phyloP scores from a whole-genome alignment of 2,797 vertebrate species.

The Aplochiton taeniatus region DNA sequence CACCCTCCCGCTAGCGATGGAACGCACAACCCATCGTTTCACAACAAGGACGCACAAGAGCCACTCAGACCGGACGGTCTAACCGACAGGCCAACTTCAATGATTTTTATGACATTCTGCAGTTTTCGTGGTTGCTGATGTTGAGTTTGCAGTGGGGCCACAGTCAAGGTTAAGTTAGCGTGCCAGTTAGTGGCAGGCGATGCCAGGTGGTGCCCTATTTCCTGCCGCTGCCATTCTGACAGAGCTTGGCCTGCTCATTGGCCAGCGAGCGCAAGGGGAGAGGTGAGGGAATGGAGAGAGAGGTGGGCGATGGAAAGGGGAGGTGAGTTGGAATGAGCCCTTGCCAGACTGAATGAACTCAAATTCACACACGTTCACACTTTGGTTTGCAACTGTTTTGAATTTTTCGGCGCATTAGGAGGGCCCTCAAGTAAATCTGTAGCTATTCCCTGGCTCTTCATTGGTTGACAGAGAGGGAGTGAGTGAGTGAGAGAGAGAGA shows the following conservation, averaged over 20 bases:
- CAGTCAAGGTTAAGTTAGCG: constrained; percentile 28
- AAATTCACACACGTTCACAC: neutral
- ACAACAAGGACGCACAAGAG: too few relatives aligned
- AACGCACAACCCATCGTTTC: too few relatives aligned
- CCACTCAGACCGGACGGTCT: too few relatives aligned
- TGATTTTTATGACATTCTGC: neutral
- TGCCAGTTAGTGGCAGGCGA: constrained; percentile 35
- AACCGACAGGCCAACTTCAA: too few relatives aligned
- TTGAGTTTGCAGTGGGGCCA: constrained; percentile 9
- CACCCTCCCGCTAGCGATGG: too few relatives aligned
- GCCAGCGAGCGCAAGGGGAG: neutral
- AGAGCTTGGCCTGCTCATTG: constrained; percentile 5
- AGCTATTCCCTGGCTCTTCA: too few relatives aligned
- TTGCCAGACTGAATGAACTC: constrained; percentile 8
- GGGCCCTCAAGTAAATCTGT: too few relatives aligned
- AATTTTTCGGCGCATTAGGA: too few relatives aligned
- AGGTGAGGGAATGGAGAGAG: neutral
- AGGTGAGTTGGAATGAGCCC: constrained; percentile 3
- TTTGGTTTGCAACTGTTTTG: too few relatives aligned
- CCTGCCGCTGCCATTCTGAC: constrained; percentile 7
- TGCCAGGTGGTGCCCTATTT: constrained; percentile 18
- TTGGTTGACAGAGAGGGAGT: neutral
- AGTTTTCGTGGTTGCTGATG: neutral
- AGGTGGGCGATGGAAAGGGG: neutral
- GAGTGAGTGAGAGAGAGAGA: neutral